Evolutionary conservation across 2,888 invertebrate genomes (phyloP), one percentile per base, ranked within the genome.

Genomic region (Cinara cedri): DNA sequence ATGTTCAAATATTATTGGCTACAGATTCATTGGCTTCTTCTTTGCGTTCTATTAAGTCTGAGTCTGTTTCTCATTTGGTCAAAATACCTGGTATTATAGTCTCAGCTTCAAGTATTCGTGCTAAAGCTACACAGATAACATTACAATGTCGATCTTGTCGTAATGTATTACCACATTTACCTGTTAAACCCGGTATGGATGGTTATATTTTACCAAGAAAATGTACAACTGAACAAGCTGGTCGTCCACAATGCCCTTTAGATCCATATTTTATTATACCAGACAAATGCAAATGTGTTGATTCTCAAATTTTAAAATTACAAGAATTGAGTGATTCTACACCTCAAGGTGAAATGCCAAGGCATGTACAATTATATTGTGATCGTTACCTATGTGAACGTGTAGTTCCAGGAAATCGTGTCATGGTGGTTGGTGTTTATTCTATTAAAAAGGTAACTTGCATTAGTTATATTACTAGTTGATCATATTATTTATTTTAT

Each of bases 231-330:
- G 97, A 97, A 85, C 96, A 96, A 88, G 93, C 94, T 81, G 97
- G 97, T 42, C 88, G 93, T 75, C 93, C 94, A 0, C 94, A 94
- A 84, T 99, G 99, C 85, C 98, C 98, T 0, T 85, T 98, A 80
- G 99, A 99, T 87, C 99, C 99, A 1, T 99, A 95, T 86, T 97
- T 96, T 86, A 97, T 99, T 82, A 91, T 98, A 86, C 98, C 98
- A 19, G 98, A 99, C 86, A 97, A 97, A 87, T 98, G 98, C 86
- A 90, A 91, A 83, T 99, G 98, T 86, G 95, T 98, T 34, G 98
- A 99, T 87, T 99, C 96, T 85, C 99, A 99, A 90, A 92, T 94
- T 0, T 86, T 99, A n/a, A 99, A 98, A 86, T 87, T 98, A 14
- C 98, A 99, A 89, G 99, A 99, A 87, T 87, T 95, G 24, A 97